These are phyloP conservation scores for Bugulina stolonifera DNA, from an alignment of 2,888 invertebrate species.

Conservation along the genomic window DNA sequence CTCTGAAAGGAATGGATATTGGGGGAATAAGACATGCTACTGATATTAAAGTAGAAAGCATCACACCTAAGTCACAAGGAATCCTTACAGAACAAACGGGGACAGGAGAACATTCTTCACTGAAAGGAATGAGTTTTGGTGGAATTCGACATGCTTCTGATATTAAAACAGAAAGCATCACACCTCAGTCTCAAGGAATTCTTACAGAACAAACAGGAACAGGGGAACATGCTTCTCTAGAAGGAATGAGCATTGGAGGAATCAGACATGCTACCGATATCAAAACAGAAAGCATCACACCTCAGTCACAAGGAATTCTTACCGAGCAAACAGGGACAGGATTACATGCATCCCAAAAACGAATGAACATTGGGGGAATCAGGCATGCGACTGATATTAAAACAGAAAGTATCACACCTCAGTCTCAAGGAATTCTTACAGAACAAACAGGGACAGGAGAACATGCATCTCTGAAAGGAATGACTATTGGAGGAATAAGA, in stretches of 20 bases:
- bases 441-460: neutral
- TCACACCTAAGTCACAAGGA: neutral
- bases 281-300: neutral
- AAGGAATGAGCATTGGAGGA: neutral
- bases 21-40: constrained; percentile 39
- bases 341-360: neutral
- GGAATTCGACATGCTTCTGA: neutral
- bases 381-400: neutral
- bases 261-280: neutral
- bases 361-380: neutral
- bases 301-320: neutral
- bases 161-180: neutral
- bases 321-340: neutral
- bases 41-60: constrained; percentile 32
- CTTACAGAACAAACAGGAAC: neutral
- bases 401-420: neutral
- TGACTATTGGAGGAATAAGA: neutral
- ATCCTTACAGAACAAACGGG: neutral
- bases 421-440: neutral
- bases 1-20: constrained; percentile 34
- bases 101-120: neutral
- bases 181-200: neutral
- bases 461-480: neutral
- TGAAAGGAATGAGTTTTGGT: neutral
- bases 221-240: neutral